These are phyloP conservation scores for Athene cunicularia DNA, from an alignment of 2,113 vertebrate species.

Conservation along the genomic window DNA sequence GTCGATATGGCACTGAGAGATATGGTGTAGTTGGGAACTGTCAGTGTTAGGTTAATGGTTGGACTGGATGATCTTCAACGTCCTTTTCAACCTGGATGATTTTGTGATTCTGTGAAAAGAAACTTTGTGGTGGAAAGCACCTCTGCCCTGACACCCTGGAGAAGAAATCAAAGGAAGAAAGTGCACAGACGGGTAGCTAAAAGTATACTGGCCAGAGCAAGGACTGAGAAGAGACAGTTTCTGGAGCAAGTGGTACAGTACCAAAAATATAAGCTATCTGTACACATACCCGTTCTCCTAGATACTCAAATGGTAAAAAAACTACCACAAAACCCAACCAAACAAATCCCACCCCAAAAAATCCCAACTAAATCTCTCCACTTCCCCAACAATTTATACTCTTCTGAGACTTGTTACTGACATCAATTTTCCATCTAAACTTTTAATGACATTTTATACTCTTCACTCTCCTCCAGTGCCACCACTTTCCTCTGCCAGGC, in stretches of 20 bases:
- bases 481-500: not conserved
- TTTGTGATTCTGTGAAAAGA: too few relatives aligned
- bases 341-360: fast-evolving
- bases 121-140: not conserved
- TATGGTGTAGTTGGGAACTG: too few relatives aligned
- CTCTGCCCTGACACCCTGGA: not conserved
- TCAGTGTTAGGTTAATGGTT: too few relatives aligned
- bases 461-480: not conserved
- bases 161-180: not conserved
- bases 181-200: not conserved
- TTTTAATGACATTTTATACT: not conserved
- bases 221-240: not conserved
- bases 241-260: not conserved
- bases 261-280: not conserved
- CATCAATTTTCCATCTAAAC: not conserved
- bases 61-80: too few relatives aligned
- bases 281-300: not conserved
- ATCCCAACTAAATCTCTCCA: fast-evolving
- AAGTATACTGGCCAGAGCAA: not conserved
- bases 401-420: not conserved
- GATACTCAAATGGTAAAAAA: not conserved
- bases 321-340: not conserved
- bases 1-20: too few relatives aligned
- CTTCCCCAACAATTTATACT: not conserved
- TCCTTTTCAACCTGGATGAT: too few relatives aligned